These are phyloP conservation scores for Tolypeutes matacus DNA, from an alignment of 2,797 vertebrate species.

Conservation along the genomic window DNA sequence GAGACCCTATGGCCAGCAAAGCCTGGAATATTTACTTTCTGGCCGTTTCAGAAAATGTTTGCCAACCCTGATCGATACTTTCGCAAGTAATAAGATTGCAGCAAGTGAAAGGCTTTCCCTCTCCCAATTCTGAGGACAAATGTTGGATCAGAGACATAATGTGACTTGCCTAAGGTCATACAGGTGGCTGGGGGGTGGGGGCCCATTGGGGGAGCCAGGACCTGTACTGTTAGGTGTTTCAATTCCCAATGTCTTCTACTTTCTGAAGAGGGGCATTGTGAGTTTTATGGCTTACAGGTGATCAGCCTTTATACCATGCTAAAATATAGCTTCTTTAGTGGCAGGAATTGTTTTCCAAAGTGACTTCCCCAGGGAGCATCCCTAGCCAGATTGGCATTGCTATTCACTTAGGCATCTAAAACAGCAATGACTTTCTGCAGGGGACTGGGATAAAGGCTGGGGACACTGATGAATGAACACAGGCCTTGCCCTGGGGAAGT, in stretches of 20 bases:
- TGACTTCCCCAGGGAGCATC: conserved; percentile 32
- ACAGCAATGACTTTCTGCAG: neutral
- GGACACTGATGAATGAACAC: neutral
- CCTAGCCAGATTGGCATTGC: neutral
- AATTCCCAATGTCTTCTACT: neutral
- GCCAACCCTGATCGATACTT: neutral
- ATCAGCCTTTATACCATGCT: neutral
- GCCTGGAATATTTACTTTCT: neutral
- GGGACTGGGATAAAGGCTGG: neutral
- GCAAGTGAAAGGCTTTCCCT: neutral
- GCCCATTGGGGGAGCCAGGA: neutral
- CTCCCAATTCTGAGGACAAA: neutral
- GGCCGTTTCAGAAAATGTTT: conserved; percentile 1
- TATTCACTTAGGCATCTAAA: neutral
- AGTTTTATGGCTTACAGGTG: neutral
- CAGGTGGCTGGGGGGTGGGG: neutral
- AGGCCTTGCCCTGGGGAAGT: neutral
- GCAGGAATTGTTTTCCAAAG: neutral
- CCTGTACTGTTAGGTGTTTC: neutral
- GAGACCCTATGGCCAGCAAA: neutral
- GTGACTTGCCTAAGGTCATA: neutral
- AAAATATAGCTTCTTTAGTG: neutral
- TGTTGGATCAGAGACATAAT: neutral
- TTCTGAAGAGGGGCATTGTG: neutral
- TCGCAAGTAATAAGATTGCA: conserved; percentile 6